phyloP scores from a whole-genome alignment of 2,113 vertebrate species.

The Chunga burmeisteri region DNA sequence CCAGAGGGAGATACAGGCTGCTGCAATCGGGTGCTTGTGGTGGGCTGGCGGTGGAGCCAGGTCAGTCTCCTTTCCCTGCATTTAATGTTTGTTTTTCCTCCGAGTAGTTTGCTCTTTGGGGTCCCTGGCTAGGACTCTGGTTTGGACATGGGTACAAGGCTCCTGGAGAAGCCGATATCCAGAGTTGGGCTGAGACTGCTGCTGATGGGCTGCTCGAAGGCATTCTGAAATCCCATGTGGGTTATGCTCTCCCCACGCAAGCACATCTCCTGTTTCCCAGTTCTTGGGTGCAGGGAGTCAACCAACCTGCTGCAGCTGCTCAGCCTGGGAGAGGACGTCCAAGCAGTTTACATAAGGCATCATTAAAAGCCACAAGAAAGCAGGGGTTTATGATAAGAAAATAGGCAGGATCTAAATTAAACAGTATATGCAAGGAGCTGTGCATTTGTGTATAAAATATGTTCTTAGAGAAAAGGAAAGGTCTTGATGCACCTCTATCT shows the following conservation, averaged over 20 bases:
- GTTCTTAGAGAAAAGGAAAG: not conserved
- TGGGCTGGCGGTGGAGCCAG: not conserved
- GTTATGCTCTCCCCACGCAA: not conserved
- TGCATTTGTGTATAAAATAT: not conserved
- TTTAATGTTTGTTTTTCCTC: not conserved
- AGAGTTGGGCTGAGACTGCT: not conserved
- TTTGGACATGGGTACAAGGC: accelerated
- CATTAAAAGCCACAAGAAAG: conserved; percentile 32
- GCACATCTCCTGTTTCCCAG: not conserved
- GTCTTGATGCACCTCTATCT: not conserved
- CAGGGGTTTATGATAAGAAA: not conserved
- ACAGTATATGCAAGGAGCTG: not conserved
- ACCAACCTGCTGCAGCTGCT: not conserved
- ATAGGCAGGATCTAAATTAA: not conserved
- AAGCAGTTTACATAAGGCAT: not conserved
- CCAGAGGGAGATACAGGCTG: not conserved
- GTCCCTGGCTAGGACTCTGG: not conserved
- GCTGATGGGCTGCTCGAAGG: not conserved
- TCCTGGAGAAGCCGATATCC: not conserved
- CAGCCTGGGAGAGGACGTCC: not conserved
- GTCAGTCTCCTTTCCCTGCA: not conserved
- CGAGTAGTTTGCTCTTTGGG: not conserved
- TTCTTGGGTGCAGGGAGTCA: not conserved
- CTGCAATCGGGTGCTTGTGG: not conserved
- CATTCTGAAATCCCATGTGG: not conserved